Evolutionary conservation across 37 sponge, comb jelly and placozoan genomes (phyloP).

Genomic region (Theonella swinhoei): DNA sequence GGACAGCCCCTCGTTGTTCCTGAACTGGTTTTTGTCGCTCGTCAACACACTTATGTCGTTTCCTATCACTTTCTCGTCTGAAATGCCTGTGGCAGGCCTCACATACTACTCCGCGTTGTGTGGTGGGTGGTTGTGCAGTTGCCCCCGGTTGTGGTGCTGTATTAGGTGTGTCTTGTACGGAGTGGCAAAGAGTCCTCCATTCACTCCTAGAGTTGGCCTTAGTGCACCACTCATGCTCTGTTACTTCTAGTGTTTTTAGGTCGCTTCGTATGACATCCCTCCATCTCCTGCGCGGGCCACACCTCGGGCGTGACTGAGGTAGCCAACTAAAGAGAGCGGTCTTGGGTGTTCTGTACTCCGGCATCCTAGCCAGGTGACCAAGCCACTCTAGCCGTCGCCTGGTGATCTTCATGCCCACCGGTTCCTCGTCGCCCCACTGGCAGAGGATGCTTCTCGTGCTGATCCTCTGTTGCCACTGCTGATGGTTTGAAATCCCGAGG

Average conservation of each 20-base stretch:
- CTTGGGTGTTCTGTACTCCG: conserved; percentile 29
- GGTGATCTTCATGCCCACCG: conserved; percentile 3
- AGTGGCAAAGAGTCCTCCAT: no score
- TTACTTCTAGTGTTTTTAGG: not conserved
- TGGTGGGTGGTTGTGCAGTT: no score
- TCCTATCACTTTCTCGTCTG: no score
- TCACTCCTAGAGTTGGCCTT: no score
- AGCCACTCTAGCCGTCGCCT: conserved; percentile 31
- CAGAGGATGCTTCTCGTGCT: not conserved
- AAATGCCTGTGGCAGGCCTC: no score
- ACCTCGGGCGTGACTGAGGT: not conserved
- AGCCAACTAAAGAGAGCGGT: conserved; percentile 20
- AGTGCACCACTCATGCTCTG: conserved; percentile 3
- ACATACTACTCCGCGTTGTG: no score
- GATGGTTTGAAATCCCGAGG: conserved; percentile 21
- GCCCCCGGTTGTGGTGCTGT: no score
- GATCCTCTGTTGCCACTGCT: conserved; percentile 23
- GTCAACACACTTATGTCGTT: no score
- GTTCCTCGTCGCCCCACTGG: conserved; percentile 35
- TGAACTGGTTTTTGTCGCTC: no score
- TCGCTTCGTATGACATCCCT: not conserved
- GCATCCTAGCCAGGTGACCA: conserved; percentile 26
- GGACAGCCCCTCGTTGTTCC: no score
- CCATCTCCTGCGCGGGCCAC: conserved; percentile 2
- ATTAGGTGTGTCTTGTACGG: no score